These are phyloP conservation scores for Tenthredo distinguenda DNA, from an alignment of 2,888 invertebrate genomes.

Conservation along the genomic window DNA sequence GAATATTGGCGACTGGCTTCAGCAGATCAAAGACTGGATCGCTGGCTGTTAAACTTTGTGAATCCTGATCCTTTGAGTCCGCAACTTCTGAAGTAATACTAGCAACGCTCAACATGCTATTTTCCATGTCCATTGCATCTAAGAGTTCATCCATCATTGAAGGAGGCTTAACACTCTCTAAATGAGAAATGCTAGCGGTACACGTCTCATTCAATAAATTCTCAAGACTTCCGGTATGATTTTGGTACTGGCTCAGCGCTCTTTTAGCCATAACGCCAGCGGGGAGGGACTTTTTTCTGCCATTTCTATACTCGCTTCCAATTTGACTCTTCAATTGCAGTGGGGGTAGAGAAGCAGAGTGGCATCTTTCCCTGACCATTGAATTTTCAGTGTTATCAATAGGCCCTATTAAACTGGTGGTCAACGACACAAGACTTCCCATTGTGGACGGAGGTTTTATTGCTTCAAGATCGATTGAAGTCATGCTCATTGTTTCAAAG, in stretches of 20 bases:
- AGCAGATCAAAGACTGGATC: conserved; percentile 81
- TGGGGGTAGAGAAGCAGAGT: conserved; percentile 68
- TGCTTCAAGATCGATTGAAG: conserved; percentile 86
- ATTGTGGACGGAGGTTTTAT: conserved; percentile 89
- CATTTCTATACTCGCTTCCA: conserved; percentile 57
- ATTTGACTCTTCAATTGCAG: conserved; percentile 57
- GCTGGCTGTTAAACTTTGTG: conserved; percentile 74
- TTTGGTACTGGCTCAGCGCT: conserved; percentile 82
- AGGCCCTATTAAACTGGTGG: conserved; percentile 76
- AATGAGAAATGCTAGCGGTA: conserved; percentile 82
- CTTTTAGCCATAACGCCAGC: conserved; percentile 86
- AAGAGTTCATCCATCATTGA: conserved; percentile 87
- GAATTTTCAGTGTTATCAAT: conserved; percentile 62
- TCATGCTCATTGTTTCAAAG: conserved; percentile 82
- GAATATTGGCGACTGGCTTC: conserved; percentile 79
- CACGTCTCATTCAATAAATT: conserved; percentile 81
- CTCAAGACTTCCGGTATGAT: conserved; percentile 82
- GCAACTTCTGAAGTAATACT: conserved; percentile 90
- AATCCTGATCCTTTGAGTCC: conserved; percentile 79
- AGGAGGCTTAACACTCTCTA: conserved; percentile 91
- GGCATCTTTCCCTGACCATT: conserved; percentile 62
- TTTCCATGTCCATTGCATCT: conserved; percentile 84
- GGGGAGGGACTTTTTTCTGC: conserved; percentile 86
- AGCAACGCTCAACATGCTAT: conserved; percentile 91
- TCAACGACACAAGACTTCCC: conserved; percentile 84